Percentiles rank a stretch among this genome's conserved stretches.
Conservation (phyloP, 2,797 vertebrate species). For the Anguilla anguilla region DNA sequence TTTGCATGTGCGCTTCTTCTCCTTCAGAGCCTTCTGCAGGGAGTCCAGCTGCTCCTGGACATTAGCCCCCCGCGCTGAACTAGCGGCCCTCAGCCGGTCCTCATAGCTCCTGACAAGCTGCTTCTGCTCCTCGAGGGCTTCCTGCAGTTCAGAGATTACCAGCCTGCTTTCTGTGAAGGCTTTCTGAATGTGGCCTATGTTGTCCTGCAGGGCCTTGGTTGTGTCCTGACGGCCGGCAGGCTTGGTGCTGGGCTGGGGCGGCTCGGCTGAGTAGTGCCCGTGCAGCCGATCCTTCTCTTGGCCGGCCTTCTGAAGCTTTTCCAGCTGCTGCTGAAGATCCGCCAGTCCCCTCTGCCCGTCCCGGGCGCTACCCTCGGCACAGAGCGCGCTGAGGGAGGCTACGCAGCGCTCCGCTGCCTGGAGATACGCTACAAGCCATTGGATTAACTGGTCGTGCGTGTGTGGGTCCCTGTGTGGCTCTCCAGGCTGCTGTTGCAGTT, state of each 20-base stretch:
- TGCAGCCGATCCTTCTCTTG: constrained; percentile 56
- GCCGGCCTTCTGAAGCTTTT: constrained; percentile 65
- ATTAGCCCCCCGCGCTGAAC: constrained; percentile 47
- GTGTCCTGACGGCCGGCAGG: constrained; percentile 22
- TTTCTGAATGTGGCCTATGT: constrained; percentile 59
- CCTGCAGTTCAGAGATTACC: constrained; percentile 59
- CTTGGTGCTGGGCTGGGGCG: constrained; percentile 3
- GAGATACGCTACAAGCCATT: constrained; percentile 63
- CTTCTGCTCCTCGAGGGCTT: constrained; percentile 51
- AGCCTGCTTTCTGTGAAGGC: constrained; percentile 61
- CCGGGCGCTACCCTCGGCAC: constrained; percentile 42
- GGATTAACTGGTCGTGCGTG: constrained; percentile 42
- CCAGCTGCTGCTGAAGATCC: constrained; percentile 63
- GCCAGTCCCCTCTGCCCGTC: constrained; percentile 37
- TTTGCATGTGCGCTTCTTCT: constrained; percentile 64
- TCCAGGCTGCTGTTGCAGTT: background rate
- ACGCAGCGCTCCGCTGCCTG: constrained; percentile 63
- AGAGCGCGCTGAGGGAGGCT: constrained; percentile 62
- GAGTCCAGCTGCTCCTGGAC: constrained; percentile 61
- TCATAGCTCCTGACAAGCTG: constrained; percentile 45
- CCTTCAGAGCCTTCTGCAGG: constrained; percentile 73
- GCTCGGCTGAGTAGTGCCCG: constrained; percentile 9
- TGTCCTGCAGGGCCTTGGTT: constrained; percentile 58
- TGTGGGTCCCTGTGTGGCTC: background rate
- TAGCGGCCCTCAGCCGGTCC: constrained; percentile 35